Evolutionary conservation across 1,140 invertebrate genomes (phyloP).

Genomic region (Heliconius hewitsoni): DNA sequence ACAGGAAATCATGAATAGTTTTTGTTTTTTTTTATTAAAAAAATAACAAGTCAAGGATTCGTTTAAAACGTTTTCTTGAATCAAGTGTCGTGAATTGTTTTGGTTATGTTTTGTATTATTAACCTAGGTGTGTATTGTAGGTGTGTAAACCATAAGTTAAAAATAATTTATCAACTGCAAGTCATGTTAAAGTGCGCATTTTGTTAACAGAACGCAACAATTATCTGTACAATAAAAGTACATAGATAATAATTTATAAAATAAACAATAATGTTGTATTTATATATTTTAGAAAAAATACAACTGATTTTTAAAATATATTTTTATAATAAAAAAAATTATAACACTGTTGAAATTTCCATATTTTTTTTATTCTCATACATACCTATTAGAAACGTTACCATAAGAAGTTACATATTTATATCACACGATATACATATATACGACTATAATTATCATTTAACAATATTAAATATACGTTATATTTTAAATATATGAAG

Average conservation of each 20-base stretch:
- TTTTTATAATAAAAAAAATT: neutral
- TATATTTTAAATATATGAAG: neutral
- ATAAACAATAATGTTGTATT: neutral
- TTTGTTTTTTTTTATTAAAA: neutral
- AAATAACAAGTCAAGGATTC: neutral
- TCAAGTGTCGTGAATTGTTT: too few relatives aligned
- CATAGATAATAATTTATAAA: neutral
- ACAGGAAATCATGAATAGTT: neutral
- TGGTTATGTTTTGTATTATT: too few relatives aligned
- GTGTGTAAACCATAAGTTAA: neutral
- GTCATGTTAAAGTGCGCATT: neutral
- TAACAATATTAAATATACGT: neutral
- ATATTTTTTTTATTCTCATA: neutral
- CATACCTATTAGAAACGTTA: neutral
- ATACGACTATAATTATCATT: neutral
- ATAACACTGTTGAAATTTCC: neutral
- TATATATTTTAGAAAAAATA: neutral
- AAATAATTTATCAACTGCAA: neutral
- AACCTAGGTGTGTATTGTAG: too few relatives aligned
- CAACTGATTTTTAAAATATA: too few relatives aligned
- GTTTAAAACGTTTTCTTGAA: neutral
- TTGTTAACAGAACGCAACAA: neutral
- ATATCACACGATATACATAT: neutral
- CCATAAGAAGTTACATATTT: neutral
- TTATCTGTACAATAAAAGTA: neutral